A percentile compares a stretch with the other conserved stretches of the same genome.
Evolutionary conservation across 2,113 vertebrate genomes (phyloP).

Genomic region (Tetraodon nigroviridis): DNA sequence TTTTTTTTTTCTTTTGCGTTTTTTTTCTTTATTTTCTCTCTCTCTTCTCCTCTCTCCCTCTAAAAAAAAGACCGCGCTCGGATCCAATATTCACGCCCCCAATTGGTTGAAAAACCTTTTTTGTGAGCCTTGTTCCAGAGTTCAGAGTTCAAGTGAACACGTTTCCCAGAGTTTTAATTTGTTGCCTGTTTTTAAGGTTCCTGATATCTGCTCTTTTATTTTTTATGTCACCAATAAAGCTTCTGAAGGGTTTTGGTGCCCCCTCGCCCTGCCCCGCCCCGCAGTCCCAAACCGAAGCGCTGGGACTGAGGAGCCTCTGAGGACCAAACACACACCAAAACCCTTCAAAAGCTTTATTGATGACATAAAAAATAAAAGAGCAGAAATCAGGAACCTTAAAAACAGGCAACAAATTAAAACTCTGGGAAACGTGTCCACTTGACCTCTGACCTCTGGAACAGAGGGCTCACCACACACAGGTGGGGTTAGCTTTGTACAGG

Average conservation of each 20-base stretch:
- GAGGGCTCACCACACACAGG: constrained; percentile 62
- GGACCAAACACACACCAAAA: no score
- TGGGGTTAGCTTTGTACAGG: constrained; percentile 83
- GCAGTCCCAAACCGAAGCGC: no score
- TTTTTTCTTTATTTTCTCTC: no score
- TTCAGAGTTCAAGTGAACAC: constrained; percentile 5
- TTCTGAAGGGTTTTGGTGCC: background rate
- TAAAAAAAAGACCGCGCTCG: no score
- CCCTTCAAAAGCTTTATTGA: constrained; percentile 19
- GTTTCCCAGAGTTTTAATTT: constrained; percentile 7
- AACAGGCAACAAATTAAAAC: constrained; percentile 14
- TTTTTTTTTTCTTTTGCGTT: no score
- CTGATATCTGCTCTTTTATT: constrained; percentile 2
- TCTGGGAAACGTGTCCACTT: background rate
- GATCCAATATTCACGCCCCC: no score
- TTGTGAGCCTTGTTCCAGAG: constrained; percentile 34
- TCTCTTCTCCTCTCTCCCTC: no score
- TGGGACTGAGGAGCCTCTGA: no score
- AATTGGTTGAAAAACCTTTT: no score
- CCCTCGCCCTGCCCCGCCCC: no score
- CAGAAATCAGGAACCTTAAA: constrained; percentile 2
- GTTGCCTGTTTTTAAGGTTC: constrained; percentile 6
- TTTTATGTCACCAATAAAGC: constrained; percentile 23
- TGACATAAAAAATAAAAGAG: constrained; percentile 5
- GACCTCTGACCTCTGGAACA: constrained; percentile 6